phyloP scores from a whole-genome alignment of 1,140 invertebrate species.

The Aricia agestis region DNA sequence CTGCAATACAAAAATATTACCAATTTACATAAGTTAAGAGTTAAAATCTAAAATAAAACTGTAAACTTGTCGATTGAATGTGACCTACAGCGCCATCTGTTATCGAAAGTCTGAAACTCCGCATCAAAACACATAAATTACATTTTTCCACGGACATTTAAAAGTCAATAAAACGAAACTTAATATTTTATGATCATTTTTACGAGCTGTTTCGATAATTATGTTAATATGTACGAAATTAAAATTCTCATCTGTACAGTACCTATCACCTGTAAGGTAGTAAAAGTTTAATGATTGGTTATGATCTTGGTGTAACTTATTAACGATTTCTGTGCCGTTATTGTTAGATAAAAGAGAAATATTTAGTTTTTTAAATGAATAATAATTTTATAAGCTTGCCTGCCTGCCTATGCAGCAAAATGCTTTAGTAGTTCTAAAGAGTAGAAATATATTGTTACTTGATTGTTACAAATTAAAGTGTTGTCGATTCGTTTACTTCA shows the following conservation, averaged over 20 bases:
- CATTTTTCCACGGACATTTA: neutral
- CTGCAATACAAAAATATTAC: too few species aligned
- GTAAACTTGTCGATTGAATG: neutral
- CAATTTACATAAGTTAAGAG: too few species aligned
- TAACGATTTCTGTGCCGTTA: too few species aligned
- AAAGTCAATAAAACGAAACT: slow-evolving; percentile 11
- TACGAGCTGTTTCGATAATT: slow-evolving; percentile 5
- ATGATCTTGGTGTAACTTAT: neutral
- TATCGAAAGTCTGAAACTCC: neutral
- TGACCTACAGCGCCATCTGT: neutral
- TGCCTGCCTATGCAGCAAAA: too few species aligned
- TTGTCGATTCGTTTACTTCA: too few species aligned
- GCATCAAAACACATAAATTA: neutral
- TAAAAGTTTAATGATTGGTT: neutral
- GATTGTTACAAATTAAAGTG: too few species aligned
- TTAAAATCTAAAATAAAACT: too few species aligned
- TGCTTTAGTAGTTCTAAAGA: too few species aligned
- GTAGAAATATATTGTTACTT: too few species aligned
- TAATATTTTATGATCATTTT: slow-evolving; percentile 5
- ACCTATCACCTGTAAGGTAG: neutral
- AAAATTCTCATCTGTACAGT: neutral
- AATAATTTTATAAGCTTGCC: too few species aligned
- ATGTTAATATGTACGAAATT: slow-evolving; percentile 1
- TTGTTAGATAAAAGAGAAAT: too few species aligned
- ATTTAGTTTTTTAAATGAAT: too few species aligned